Percentiles rank a stretch among this genome's conserved stretches.
Conservation (phyloP, 2,113 vertebrate genomes). For the Caretta caretta region DNA sequence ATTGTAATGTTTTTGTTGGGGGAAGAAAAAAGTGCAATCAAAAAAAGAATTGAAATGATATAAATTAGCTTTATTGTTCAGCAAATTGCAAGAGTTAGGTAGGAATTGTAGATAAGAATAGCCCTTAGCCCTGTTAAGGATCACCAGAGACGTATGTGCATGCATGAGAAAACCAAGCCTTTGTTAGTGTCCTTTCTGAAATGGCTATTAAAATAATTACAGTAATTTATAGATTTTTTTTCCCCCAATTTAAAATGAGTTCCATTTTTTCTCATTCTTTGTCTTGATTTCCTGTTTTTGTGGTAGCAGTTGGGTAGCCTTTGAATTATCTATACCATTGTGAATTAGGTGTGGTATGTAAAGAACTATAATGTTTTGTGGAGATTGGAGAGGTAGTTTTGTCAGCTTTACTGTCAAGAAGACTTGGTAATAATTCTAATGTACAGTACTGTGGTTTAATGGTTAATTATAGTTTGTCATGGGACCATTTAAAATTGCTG, state of each 20-base stretch:
- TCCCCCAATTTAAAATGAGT: slow-evolving; percentile 34
- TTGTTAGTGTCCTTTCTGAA: slow-evolving; percentile 56
- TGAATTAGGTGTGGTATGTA: background rate
- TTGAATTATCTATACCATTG: background rate
- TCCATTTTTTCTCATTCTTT: slow-evolving; percentile 37
- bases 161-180: slow-evolving; percentile 41
- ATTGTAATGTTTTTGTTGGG: slow-evolving; percentile 51
- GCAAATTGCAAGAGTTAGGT: slow-evolving; percentile 57
- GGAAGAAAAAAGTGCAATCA: slow-evolving; percentile 12
- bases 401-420: background rate
- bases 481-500: background rate
- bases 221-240: slow-evolving; percentile 60
- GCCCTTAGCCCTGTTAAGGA: background rate
- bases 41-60: slow-evolving; percentile 54
- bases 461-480: slow-evolving; percentile 32
- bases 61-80: slow-evolving; percentile 56
- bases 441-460: background rate
- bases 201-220: slow-evolving; percentile 70
- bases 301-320: background rate
- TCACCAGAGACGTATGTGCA: background rate
- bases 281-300: slow-evolving; percentile 46
- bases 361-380: background rate
- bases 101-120: slow-evolving; percentile 61
- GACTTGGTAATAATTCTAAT: background rate
- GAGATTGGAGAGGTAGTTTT: background rate